Base-by-base conservation (phyloP, 1,140 invertebrate species). In the Andricus grossulariae region DNA sequence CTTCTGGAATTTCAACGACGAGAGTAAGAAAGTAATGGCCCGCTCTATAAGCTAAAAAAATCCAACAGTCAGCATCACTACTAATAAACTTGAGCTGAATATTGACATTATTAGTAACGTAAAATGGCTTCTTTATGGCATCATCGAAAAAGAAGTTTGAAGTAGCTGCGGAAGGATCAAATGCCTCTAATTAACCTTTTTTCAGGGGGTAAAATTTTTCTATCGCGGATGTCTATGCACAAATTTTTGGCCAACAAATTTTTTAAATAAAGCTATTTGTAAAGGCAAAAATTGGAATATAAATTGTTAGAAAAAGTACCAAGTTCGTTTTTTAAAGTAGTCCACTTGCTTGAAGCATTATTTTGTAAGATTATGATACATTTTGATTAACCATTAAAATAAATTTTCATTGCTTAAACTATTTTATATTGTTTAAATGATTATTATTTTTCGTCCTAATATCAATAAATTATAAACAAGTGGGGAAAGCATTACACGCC, bases 1-100 rank as follows among this genome's bases (percentile, higher is more conserved):
- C 19, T 51, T 66, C 32, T 66, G 60, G 60, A 66, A 66, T 66
- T 72, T 77, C 25, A 72, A 25, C 70, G 73, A 72, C 72, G 52
- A 79, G 71, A 75, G 72, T 54, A 55, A 74, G 55, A 72, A 71
- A 73, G 57, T 78, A 71, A 74, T 74, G 72, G 57, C 57, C 57
- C 51, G 66, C 71, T 78, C 71, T 74, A 74, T 74, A 25, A 50
- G 19, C 32, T 66, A 16, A 66, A 66, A n/a, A 66, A 66, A 66
- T 66, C 60, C n/a, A 66, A 66, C 45, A 66, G 32, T 39, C 25
- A 16, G 32, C 25, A 39, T 15, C 60, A 39, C 25, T 66, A 39
- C 60, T 66, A 66, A 66, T 66, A 66, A 45, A 66, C 60, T 66
- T 39, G 2, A 39, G 13, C 32, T 66, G 25, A 66, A 66, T 66